phyloP scores from a whole-genome alignment of 1,140 invertebrate species.

The Neomicropteryx cornuta region DNA sequence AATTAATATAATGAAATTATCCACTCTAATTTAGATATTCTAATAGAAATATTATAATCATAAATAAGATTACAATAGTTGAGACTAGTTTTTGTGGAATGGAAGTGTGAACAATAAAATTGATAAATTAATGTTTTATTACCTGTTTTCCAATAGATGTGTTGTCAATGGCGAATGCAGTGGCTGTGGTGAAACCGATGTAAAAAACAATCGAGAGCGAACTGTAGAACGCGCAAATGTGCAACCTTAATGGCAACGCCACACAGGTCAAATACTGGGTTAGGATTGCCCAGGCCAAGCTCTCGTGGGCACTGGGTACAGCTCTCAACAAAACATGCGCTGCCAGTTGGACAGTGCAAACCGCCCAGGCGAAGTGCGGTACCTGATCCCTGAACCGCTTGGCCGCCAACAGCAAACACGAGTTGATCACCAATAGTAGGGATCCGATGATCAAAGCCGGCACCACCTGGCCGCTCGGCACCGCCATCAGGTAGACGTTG shows the following conservation, averaged over 20 bases:
- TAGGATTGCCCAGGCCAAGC: conserved; percentile 68
- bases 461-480: conserved; percentile 45
- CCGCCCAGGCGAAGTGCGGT: conserved; percentile 50
- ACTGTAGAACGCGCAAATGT: conserved; percentile 32
- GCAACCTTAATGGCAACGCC: conserved; percentile 62
- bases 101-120: too few species aligned
- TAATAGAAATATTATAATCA: too few species aligned
- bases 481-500: conserved; percentile 49
- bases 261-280: conserved; percentile 78
- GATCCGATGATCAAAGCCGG: conserved; percentile 35
- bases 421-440: conserved; percentile 40
- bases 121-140: too few species aligned
- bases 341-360: conserved; percentile 49
- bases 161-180: too few species aligned
- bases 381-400: conserved; percentile 34
- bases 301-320: conserved; percentile 31
- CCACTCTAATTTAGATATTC: too few species aligned
- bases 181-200: too few species aligned
- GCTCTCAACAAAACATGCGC: conserved; percentile 36
- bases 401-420: conserved; percentile 34
- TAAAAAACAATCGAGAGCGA: conserved; percentile 23
- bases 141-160: too few species aligned
- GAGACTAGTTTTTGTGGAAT: too few species aligned
- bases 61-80: too few species aligned
- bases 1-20: too few species aligned